Evolutionary conservation across 1,140 invertebrate genomes (phyloP).

Genomic region (Drosophila ohnishii): DNA sequence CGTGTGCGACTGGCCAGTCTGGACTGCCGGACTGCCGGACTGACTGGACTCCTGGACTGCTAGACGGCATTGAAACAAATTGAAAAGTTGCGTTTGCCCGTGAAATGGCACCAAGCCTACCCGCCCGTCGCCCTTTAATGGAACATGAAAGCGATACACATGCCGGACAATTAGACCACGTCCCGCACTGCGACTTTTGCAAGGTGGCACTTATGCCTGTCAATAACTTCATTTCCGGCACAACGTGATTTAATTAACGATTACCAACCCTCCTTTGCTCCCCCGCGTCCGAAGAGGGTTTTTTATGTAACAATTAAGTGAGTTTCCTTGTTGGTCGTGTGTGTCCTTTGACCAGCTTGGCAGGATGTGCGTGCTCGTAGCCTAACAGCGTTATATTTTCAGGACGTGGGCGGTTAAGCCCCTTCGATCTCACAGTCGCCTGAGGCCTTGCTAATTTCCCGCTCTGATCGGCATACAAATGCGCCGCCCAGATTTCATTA

Average conservation of each 20-base stretch:
- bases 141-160: constrained; percentile 43
- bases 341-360: not conserved
- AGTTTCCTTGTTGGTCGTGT: constrained; percentile 58
- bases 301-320: constrained; percentile 66
- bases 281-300: not conserved
- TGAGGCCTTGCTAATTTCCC: constrained; percentile 27
- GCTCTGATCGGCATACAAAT: constrained; percentile 19
- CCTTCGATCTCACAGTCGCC: not conserved
- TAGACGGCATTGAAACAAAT: constrained; percentile 48
- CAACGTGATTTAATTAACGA: constrained; percentile 81
- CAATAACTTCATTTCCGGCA: constrained; percentile 75
- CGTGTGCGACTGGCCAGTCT: constrained; percentile 27
- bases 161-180: constrained; percentile 63
- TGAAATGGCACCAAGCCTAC: constrained; percentile 9
- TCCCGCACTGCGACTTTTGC: constrained; percentile 20
- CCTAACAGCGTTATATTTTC: constrained; percentile 42
- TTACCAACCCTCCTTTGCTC: constrained; percentile 18
- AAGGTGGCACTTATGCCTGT: constrained; percentile 55
- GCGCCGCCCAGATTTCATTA: constrained; percentile 36
- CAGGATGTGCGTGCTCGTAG: constrained; percentile 19
- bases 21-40: constrained; percentile 10
- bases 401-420: constrained; percentile 15
- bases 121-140: constrained; percentile 21
- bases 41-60: constrained; percentile 4
- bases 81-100: constrained; percentile 56